Evolutionary conservation across 2,113 vertebrate genomes (phyloP).

Genomic region (Vanacampus margaritifer): DNA sequence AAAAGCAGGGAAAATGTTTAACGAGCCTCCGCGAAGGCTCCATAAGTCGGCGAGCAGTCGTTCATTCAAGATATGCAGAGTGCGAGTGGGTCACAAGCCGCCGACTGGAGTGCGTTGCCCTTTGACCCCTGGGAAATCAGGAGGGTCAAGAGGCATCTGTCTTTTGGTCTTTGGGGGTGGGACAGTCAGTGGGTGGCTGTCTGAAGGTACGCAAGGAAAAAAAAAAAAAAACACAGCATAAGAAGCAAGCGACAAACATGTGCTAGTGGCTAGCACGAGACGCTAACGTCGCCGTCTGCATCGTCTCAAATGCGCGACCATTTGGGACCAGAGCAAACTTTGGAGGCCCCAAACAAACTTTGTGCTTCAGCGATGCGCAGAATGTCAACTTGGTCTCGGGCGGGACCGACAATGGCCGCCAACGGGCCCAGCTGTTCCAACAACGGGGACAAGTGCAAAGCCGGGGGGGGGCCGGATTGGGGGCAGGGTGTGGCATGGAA

Average conservation of each 20-base stretch:
- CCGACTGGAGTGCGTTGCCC: slow-evolving; percentile 40
- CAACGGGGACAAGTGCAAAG: slow-evolving; percentile 60
- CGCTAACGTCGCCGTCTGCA: too few relatives aligned
- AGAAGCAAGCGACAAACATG: too few relatives aligned
- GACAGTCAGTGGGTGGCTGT: neutral
- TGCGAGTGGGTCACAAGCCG: slow-evolving; percentile 35
- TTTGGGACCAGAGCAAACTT: too few relatives aligned
- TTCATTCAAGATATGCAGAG: slow-evolving; percentile 49
- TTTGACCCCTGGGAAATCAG: slow-evolving; percentile 62
- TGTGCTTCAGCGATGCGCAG: slow-evolving; percentile 27
- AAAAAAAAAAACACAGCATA: neutral
- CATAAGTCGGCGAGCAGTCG: slow-evolving; percentile 41
- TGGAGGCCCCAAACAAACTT: neutral
- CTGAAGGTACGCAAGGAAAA: slow-evolving; percentile 1
- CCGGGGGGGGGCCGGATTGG: slow-evolving; percentile 45
- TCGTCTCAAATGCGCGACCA: too few relatives aligned
- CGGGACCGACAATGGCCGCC: slow-evolving; percentile 49
- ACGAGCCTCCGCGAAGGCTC: slow-evolving; percentile 22
- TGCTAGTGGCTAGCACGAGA: too few relatives aligned
- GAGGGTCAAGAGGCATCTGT: slow-evolving; percentile 54
- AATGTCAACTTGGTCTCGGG: slow-evolving; percentile 45
- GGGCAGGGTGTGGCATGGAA: slow-evolving; percentile 60
- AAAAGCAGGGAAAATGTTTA: neutral
- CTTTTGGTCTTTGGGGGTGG: slow-evolving; percentile 14
- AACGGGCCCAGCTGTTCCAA: slow-evolving; percentile 57